phyloP scores from a whole-genome alignment of 2,888 invertebrate genomes.

The Sinelater perroti region DNA sequence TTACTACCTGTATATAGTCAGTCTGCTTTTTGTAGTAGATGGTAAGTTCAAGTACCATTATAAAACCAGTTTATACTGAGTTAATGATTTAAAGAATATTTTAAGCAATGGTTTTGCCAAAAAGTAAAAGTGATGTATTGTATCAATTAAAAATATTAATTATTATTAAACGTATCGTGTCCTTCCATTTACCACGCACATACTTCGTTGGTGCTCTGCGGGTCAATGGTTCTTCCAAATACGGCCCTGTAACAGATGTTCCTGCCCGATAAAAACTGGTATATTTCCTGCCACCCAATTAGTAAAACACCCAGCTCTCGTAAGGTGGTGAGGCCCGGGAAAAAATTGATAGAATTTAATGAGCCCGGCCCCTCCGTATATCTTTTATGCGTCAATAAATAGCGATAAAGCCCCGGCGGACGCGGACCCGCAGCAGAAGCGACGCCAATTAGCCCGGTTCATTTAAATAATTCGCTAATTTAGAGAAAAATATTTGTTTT shows the following conservation, averaged over 20 bases:
- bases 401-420: slow-evolving; percentile 25
- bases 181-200: too few species aligned
- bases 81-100: too few species aligned
- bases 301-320: slow-evolving; percentile 45
- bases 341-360: slow-evolving; percentile 44
- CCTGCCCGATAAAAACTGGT: slow-evolving; percentile 43
- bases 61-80: too few species aligned
- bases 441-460: slow-evolving; percentile 34
- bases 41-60: too few species aligned
- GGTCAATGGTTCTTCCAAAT: slow-evolving; percentile 2
- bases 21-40: too few species aligned
- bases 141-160: too few species aligned
- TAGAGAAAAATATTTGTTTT: slow-evolving; percentile 25
- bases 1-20: too few species aligned
- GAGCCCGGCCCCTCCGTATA: slow-evolving; percentile 35
- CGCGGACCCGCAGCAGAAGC: slow-evolving; percentile 16
- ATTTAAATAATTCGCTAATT: slow-evolving; percentile 38
- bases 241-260: slow-evolving; percentile 22
- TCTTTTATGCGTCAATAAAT: slow-evolving; percentile 36
- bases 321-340: slow-evolving; percentile 42
- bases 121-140: too few species aligned
- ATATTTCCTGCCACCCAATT: slow-evolving; percentile 45
- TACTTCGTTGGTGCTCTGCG: too few species aligned
- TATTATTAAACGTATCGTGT: too few species aligned
- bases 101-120: too few species aligned